Percentiles rank a stretch among this genome's conserved stretches.
Conservation (phyloP, 2,797 vertebrate species). For the Pangasius sanitwongsei region DNA sequence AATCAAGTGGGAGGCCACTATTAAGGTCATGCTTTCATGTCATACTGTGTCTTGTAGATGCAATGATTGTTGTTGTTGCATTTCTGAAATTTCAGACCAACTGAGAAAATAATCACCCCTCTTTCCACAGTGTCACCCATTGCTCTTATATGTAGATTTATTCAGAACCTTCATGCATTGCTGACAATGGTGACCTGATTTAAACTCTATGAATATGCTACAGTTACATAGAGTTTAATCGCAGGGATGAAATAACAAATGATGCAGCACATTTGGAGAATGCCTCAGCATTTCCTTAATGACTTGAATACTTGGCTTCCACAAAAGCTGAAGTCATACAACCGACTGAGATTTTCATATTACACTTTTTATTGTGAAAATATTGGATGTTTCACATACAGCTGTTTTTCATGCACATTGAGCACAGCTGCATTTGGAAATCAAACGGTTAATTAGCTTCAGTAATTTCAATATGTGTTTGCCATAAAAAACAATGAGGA, state of each 20-base stretch:
- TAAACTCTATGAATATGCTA: slow-evolving; percentile 27
- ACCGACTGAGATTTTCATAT: neutral
- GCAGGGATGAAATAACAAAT: slow-evolving; percentile 2
- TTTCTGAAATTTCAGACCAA: slow-evolving; percentile 17
- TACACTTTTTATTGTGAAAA: neutral
- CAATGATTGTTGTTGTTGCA: neutral
- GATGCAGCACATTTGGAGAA: neutral
- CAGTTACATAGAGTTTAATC: slow-evolving; percentile 1
- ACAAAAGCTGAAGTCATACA: neutral
- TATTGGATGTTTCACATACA: slow-evolving; percentile 7
- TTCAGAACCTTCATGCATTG: neutral
- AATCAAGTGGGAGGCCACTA: neutral
- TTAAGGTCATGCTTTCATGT: slow-evolving; percentile 9
- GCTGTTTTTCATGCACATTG: slow-evolving; percentile 5
- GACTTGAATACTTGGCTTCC: slow-evolving; percentile 6
- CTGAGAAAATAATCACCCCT: slow-evolving; percentile 22
- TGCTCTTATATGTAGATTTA: neutral
- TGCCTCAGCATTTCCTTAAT: neutral
- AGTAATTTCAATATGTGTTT: neutral
- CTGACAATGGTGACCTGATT: slow-evolving; percentile 27
- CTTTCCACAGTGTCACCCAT: neutral
- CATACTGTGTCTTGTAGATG: neutral
- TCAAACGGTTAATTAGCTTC: slow-evolving; percentile 6
- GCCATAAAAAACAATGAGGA: slow-evolving; percentile 8
- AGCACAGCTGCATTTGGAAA: neutral